phyloP scores from a whole-genome alignment of 2,888 invertebrate genomes.

The Mesorhabditis spiculigera region DNA sequence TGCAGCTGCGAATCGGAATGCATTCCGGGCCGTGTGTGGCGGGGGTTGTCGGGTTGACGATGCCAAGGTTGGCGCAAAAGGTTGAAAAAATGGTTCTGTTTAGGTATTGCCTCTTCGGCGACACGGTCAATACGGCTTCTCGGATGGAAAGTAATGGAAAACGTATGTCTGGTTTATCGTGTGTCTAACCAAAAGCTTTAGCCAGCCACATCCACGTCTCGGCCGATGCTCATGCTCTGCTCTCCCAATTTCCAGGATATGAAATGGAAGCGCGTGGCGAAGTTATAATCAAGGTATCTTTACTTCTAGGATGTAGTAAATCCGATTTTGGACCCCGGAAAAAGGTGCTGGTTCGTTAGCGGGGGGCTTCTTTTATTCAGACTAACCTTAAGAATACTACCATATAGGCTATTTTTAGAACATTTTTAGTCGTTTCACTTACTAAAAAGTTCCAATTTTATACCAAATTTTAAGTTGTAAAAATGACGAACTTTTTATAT shows the following conservation, averaged over 20 bases:
- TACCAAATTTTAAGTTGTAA: no score
- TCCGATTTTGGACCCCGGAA: no score
- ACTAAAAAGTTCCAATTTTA: no score
- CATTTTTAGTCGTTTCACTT: no score
- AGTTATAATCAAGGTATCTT: conserved; percentile 43
- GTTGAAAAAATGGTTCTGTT: background rate
- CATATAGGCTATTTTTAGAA: no score
- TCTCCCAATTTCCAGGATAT: conserved; percentile 40
- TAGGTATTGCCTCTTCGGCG: conserved; percentile 52
- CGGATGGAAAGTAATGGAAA: conserved; percentile 55
- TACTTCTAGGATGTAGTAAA: background rate
- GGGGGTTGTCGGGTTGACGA: conserved; percentile 46
- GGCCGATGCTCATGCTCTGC: conserved; percentile 36
- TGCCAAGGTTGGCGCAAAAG: conserved; percentile 34
- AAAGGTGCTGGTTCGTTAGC: no score
- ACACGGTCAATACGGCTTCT: conserved; percentile 53
- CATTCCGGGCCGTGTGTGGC: conserved; percentile 49
- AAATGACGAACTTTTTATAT: no score
- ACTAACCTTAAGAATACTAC: no score
- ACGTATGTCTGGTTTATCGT: conserved; percentile 22
- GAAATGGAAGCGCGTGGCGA: conserved; percentile 48
- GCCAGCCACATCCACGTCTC: conserved; percentile 48
- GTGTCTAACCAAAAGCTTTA: conserved; percentile 13
- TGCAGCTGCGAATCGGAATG: conserved; percentile 49
- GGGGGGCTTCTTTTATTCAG: no score